phyloP scores from a whole-genome alignment of 2,888 invertebrate species.

The Eupithecia insigniata region DNA sequence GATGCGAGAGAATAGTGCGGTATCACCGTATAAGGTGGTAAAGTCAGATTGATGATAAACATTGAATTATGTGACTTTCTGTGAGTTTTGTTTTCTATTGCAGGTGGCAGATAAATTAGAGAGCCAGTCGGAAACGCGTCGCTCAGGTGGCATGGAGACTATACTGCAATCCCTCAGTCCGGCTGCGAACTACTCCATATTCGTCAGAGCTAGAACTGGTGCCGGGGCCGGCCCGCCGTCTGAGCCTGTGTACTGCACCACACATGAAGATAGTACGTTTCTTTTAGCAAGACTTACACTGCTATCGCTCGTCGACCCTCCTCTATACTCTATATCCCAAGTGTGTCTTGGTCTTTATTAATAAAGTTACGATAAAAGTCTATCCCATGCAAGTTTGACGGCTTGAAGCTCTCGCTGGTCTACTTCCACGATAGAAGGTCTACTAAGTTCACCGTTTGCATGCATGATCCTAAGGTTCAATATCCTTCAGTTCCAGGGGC shows the following conservation, averaged over 20 bases:
- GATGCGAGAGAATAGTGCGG: too few relatives aligned
- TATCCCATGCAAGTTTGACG: background rate
- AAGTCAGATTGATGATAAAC: background rate
- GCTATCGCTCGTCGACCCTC: background rate
- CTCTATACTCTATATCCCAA: background rate
- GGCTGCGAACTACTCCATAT: slow-evolving; percentile 93
- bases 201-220: slow-evolving; percentile 91
- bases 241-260: slow-evolving; percentile 88
- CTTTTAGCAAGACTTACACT: background rate
- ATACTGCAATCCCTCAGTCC: slow-evolving; percentile 89
- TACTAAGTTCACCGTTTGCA: background rate
- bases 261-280: slow-evolving; percentile 91
- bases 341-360: background rate
- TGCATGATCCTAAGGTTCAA: background rate
- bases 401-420: background rate
- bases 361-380: background rate
- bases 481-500: slow-evolving; percentile 88
- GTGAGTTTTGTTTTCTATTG: background rate
- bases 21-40: too few relatives aligned
- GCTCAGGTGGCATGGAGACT: slow-evolving; percentile 89
- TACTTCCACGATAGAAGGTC: background rate
- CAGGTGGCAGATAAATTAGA: slow-evolving; percentile 63
- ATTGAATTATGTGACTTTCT: background rate
- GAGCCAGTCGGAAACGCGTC: slow-evolving; percentile 86
- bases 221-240: slow-evolving; percentile 93